Conservation (phyloP, 1,140 invertebrate genomes). For the Drosophila sulfurigaster region DNA sequence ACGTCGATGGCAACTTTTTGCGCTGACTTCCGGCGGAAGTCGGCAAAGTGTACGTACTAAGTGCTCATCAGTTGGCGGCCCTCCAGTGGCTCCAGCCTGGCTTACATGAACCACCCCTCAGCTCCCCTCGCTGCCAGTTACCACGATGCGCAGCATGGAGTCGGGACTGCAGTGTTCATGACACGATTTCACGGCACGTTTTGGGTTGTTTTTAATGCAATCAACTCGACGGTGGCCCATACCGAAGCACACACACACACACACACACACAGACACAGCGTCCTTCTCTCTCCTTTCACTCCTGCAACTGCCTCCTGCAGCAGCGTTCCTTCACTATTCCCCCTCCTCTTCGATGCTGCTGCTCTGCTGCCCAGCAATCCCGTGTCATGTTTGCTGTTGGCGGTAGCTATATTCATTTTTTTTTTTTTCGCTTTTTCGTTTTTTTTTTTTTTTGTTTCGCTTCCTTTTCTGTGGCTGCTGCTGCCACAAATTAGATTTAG, state of each 20-base stretch:
- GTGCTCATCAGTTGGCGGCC: constrained; percentile 52
- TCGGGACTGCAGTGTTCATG: constrained; percentile 40
- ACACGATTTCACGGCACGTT: constrained; percentile 59
- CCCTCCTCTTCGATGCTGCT: not conserved
- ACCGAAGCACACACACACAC: not conserved
- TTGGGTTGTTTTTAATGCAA: constrained; percentile 64
- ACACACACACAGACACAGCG: not conserved
- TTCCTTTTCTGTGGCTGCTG: constrained; percentile 26
- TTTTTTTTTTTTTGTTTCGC: not conserved
- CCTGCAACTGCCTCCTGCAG: not conserved
- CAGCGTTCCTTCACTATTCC: not conserved
- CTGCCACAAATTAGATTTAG: constrained; percentile 68
- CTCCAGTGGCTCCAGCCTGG: not conserved
- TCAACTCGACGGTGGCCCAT: constrained; percentile 40
- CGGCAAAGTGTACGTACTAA: constrained; percentile 57
- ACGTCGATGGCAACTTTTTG: constrained; percentile 20
- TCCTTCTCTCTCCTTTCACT: not conserved
- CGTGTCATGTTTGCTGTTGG: constrained; percentile 29
- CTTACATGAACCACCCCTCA: not conserved
- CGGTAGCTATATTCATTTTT: not conserved
- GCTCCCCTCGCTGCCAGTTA: not conserved
- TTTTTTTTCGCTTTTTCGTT: not conserved
- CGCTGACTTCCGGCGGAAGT: constrained; percentile 57
- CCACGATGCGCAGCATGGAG: not conserved
- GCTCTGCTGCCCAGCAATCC: not conserved